Evolutionary conservation across 2,888 invertebrate species (phyloP), one percentile per base, ranked within the genome.

Genomic region (Epistrophella euchroma): DNA sequence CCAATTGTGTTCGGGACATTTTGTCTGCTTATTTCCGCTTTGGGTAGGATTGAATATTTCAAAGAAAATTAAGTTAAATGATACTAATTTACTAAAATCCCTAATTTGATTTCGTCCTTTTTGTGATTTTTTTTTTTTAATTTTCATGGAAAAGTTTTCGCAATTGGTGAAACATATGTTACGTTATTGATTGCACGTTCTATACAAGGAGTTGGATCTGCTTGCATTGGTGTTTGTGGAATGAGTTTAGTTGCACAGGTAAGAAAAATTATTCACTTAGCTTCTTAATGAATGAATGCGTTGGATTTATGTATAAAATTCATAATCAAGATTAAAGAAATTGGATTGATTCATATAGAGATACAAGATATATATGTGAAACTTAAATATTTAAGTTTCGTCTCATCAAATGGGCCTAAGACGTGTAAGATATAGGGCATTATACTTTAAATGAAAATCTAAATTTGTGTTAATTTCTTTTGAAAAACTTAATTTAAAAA

Each of bases 201-300:
- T 66, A 92, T 97, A 17, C 97, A 97, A 90, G 97, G 97, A 0
- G 93, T 97, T 72, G 96, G 96, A 11, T 97, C 97, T 2, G 95
- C 97, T 0, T 96, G 96, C 88, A 95, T 96, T 77, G 95, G 95
- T 19, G 96, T 97, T 7, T 95, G 96, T 89, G 97, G 97, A 45
- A 96, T 97, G 96, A 96, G 96, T 88, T 92, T 97, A 88, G 94
- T 97, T 64, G 97, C 97, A 0, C 92, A 91, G 88, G 90, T 90
- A 88, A 88, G 89, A 88, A 50, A n/a, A 43, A 43, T 43, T 13
- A 6, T n/a, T 43, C n/a, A 7, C n/a, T n/a, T 1, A 40, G 15
- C 15, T 43, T 43, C 2, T 43, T 43, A 7, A 9, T 32, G 32
- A 32, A 43, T 43, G n/a, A 7, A 2, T 43, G n/a, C 0, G 28